These are phyloP conservation scores for Chloroceryle inda DNA, from an alignment of 2,797 vertebrate species.

Conservation along the genomic window DNA sequence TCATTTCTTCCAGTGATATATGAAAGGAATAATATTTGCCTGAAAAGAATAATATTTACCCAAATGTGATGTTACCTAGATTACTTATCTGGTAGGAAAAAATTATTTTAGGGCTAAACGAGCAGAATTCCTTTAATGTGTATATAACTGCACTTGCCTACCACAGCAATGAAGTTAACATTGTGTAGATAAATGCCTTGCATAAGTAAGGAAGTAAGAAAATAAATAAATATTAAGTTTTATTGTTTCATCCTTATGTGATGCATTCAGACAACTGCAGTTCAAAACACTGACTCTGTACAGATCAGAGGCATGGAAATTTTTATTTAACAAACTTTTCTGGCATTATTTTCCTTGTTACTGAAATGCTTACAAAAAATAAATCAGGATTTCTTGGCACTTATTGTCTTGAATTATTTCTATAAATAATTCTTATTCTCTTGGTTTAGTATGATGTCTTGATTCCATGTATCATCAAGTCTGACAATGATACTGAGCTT, in stretches of 20 bases:
- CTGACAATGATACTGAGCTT: neutral
- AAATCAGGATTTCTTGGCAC: neutral
- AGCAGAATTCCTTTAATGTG: neutral
- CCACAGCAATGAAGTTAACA: neutral
- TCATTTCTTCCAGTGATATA: neutral
- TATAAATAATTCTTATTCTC: neutral
- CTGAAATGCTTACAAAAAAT: neutral
- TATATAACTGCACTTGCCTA: neutral
- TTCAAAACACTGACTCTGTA: neutral
- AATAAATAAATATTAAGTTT: neutral
- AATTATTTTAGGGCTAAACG: neutral
- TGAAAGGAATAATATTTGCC: neutral
- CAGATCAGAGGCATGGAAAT: neutral
- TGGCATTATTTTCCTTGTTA: neutral
- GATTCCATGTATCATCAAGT: neutral
- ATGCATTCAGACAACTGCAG: neutral
- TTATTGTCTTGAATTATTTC: neutral
- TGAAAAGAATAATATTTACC: neutral
- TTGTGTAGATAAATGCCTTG: neutral
- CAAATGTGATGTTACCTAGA: neutral
- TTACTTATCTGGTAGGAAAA: neutral
- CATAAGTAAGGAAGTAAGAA: neutral
- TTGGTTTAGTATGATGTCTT: neutral
- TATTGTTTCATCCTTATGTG: neutral
- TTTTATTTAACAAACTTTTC: neutral